Conservation (phyloP, 2,888 invertebrate species). For the Brenthis hecate region DNA sequence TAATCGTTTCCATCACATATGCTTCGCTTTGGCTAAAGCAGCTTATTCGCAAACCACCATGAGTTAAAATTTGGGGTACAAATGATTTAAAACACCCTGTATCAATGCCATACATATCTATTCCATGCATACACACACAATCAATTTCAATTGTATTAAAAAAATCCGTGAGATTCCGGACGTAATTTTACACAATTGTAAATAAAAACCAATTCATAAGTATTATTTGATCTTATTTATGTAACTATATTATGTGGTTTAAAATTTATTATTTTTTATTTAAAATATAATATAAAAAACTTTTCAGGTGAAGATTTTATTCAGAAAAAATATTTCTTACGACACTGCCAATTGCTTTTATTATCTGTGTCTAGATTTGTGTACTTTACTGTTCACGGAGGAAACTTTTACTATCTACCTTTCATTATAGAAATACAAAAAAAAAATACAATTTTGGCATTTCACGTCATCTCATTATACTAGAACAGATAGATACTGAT, state of each 20-base stretch:
- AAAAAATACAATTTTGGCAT: background rate
- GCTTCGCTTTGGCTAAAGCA: conserved; percentile 75
- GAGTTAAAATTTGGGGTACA: conserved; percentile 13
- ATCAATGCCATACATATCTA: conserved; percentile 38
- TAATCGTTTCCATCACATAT: conserved; percentile 39
- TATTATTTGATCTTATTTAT: conserved; percentile 4
- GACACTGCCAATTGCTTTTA: conserved; percentile 55
- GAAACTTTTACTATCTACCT: conserved; percentile 54
- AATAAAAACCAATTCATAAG: background rate
- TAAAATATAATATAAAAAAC: conserved; percentile 33
- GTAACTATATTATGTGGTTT: conserved; percentile 21
- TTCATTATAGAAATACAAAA: background rate
- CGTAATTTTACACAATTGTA: conserved; percentile 27
- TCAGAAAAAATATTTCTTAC: conserved; percentile 25
- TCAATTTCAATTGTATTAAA: conserved; percentile 37
- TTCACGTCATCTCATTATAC: background rate
- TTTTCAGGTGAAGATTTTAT: conserved; percentile 70
- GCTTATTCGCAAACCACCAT: conserved; percentile 63
- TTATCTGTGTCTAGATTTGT: conserved; percentile 75
- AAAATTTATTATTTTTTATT: conserved; percentile 28
- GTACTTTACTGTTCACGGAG: conserved; percentile 63
- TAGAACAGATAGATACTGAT: background rate
- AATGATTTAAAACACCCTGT: conserved; percentile 33
- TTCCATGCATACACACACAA: conserved; percentile 41
- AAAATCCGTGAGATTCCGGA: conserved; percentile 69